Percentiles rank a stretch among this genome's conserved stretches.
phyloP scores from a whole-genome alignment of 2,113 vertebrate genomes.

The Hyla sarda region DNA sequence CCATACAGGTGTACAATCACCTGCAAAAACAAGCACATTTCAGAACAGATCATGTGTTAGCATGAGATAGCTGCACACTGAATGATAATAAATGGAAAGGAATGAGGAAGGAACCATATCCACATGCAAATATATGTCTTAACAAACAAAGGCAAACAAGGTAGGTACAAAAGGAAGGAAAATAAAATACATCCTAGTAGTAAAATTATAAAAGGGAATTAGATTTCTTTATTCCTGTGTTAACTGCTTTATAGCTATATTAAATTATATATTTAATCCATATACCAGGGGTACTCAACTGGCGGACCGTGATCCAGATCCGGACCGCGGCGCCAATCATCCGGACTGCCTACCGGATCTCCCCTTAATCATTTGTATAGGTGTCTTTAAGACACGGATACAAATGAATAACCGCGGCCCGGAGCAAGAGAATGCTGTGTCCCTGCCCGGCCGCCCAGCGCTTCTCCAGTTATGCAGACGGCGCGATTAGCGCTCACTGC shows the following conservation, averaged over 20 bases:
- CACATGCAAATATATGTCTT: slow-evolving; percentile 11
- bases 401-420: too few relatives aligned
- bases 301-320: too few relatives aligned
- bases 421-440: too few relatives aligned
- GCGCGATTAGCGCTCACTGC: too few relatives aligned
- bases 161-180: not conserved
- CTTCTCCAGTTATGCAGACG: too few relatives aligned
- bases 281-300: too few relatives aligned
- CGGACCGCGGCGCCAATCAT: too few relatives aligned
- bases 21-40: not conserved
- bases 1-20: not conserved
- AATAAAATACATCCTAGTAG: not conserved
- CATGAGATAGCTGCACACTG: not conserved
- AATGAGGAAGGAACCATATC: slow-evolving; percentile 18
- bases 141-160: not conserved
- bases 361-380: too few relatives aligned
- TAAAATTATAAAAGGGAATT: not conserved
- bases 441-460: too few relatives aligned
- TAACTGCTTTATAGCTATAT: not conserved
- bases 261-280: too few relatives aligned
- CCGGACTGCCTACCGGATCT: too few relatives aligned
- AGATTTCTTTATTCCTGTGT: not conserved
- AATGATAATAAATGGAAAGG: slow-evolving; percentile 14
- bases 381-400: too few relatives aligned
- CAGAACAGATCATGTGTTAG: not conserved